Evolutionary conservation across 2,888 invertebrate genomes (phyloP).

Genomic region (Agonum fuliginosum): DNA sequence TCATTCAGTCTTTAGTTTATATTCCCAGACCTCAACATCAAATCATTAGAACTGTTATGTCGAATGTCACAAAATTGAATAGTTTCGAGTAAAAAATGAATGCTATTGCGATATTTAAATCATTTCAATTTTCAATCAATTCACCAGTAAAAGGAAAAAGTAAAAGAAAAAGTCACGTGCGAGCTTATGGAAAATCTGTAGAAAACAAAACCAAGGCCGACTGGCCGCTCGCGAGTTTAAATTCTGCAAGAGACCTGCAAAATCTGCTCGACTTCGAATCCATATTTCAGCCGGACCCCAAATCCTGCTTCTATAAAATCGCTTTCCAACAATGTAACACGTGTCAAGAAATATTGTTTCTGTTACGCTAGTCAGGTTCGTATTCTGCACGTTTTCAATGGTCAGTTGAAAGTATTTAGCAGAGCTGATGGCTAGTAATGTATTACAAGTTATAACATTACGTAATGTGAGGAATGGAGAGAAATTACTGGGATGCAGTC

Average conservation of each 20-base stretch:
- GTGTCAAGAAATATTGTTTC: constrained; percentile 52
- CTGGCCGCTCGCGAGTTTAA: neutral
- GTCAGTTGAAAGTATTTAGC: neutral
- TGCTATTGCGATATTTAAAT: too few relatives aligned
- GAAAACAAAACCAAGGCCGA: constrained; percentile 28
- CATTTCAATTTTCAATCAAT: too few relatives aligned
- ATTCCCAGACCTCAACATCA: too few relatives aligned
- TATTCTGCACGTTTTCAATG: neutral
- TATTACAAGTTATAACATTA: too few relatives aligned
- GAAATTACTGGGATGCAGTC: too few relatives aligned
- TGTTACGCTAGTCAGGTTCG: neutral
- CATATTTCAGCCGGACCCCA: constrained; percentile 43
- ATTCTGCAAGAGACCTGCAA: constrained; percentile 26
- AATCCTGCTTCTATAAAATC: constrained; percentile 15
- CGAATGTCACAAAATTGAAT: too few relatives aligned
- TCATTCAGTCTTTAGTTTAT: too few relatives aligned
- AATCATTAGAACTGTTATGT: too few relatives aligned
- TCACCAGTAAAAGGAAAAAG: neutral
- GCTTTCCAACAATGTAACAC: constrained; percentile 45
- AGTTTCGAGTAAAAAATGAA: neutral
- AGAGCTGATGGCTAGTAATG: too few relatives aligned
- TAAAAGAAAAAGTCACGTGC: constrained; percentile 8
- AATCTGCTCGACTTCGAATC: constrained; percentile 17
- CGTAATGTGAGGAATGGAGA: too few relatives aligned
- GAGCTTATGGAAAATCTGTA: constrained; percentile 25